Evolutionary conservation across 2,113 vertebrate genomes (phyloP).

Genomic region (Ranitomeya variabilis): DNA sequence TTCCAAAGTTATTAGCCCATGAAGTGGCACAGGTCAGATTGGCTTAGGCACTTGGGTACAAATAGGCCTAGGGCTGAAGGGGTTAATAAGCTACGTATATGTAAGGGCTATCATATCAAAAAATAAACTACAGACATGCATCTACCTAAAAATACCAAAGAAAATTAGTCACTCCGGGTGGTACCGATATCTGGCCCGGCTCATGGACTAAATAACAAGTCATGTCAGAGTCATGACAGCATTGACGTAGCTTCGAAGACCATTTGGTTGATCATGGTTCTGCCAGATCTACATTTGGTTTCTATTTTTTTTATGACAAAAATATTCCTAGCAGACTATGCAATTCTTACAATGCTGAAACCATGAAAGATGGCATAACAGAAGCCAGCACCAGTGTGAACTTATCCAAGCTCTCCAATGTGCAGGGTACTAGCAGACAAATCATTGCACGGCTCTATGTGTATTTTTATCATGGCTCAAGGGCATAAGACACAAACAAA

Average conservation of each 20-base stretch:
- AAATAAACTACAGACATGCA: too few species aligned
- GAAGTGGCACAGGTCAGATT: too few species aligned
- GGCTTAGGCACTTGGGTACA: too few species aligned
- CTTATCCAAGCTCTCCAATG: background rate
- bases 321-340: background rate
- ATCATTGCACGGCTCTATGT: background rate
- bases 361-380: background rate
- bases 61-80: too few species aligned
- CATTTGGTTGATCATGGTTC: background rate
- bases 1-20: too few species aligned
- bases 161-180: too few species aligned
- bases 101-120: too few species aligned
- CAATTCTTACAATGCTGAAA: background rate
- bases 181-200: too few species aligned
- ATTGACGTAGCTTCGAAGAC: background rate
- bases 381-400: background rate
- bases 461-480: conserved; percentile 46
- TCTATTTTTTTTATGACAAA: background rate
- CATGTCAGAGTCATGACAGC: too few species aligned
- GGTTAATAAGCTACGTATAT: too few species aligned
- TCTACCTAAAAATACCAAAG: too few species aligned
- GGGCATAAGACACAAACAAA: conserved; percentile 42
- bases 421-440: background rate
- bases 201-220: too few species aligned
- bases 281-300: background rate